A percentile compares a stretch with the other conserved stretches of the same genome.
phyloP scores from a whole-genome alignment of 2,113 vertebrate species.

The Triplophysa rosa region DNA sequence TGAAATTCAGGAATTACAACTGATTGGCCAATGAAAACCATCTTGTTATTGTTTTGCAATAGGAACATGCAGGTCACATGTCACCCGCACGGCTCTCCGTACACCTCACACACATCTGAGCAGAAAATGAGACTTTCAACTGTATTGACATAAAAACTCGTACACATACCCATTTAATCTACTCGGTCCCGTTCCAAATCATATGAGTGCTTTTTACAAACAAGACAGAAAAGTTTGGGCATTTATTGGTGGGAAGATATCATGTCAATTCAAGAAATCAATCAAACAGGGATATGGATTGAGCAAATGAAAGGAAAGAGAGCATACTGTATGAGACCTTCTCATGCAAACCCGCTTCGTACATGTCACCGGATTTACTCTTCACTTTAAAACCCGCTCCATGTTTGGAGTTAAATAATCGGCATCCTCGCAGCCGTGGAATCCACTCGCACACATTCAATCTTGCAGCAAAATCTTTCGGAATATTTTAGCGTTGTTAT shows the following conservation, averaged over 20 bases:
- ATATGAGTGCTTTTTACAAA: conserved; percentile 82
- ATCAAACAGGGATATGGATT: conserved; percentile 46
- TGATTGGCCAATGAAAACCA: conserved; percentile 42
- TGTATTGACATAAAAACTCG: conserved; percentile 76
- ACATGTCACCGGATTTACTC: conserved; percentile 49
- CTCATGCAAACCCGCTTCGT: conserved; percentile 64
- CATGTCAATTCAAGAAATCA: conserved; percentile 66
- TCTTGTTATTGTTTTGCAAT: too few relatives aligned
- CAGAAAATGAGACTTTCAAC: conserved; percentile 72
- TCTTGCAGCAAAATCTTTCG: too few relatives aligned
- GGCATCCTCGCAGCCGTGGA: too few relatives aligned
- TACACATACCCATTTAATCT: conserved; percentile 81
- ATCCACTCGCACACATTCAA: too few relatives aligned
- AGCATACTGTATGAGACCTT: conserved; percentile 60
- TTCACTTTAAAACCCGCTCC: neutral
- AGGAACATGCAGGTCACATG: conserved; percentile 68
- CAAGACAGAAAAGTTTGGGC: conserved; percentile 78
- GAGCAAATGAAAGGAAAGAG: conserved; percentile 58
- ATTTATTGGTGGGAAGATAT: conserved; percentile 75
- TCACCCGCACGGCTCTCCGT: conserved; percentile 55
- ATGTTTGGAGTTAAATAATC: too few relatives aligned
- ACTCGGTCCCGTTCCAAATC: conserved; percentile 82
- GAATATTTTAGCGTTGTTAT: too few relatives aligned
- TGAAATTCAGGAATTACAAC: conserved; percentile 26
- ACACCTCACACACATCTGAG: conserved; percentile 64